Percentiles rank a stretch among this genome's conserved stretches.
These are phyloP conservation scores for Xylota sylvarum DNA, from an alignment of 2,888 invertebrate species.

Conservation along the genomic window DNA sequence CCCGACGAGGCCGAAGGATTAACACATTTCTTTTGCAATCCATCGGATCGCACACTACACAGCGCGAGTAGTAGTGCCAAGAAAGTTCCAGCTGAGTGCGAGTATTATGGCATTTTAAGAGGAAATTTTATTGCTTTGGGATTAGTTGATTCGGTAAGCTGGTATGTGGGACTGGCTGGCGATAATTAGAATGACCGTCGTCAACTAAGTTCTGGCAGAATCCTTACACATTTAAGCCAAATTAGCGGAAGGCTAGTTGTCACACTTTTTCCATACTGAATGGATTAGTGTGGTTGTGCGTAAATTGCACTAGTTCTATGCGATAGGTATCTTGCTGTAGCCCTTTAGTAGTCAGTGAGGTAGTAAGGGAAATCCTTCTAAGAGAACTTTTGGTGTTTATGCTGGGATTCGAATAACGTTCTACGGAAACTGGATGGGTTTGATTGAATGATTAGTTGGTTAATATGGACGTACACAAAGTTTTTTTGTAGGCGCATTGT, in stretches of 20 bases:
- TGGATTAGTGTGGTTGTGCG: neutral
- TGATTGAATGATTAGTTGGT: too few relatives aligned
- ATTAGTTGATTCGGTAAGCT: neutral
- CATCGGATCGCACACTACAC: neutral
- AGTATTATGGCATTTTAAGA: neutral
- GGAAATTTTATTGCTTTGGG: constrained; percentile 1
- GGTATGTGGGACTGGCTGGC: neutral
- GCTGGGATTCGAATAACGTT: too few relatives aligned
- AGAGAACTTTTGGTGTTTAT: too few relatives aligned
- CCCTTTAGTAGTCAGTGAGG: too few relatives aligned
- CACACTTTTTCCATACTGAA: neutral
- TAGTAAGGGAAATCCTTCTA: too few relatives aligned
- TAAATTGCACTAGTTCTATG: neutral
- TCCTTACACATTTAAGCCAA: neutral
- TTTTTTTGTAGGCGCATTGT: too few relatives aligned
- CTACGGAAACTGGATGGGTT: too few relatives aligned
- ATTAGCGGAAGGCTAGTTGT: neutral
- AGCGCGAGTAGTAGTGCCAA: neutral
- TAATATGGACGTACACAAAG: too few relatives aligned
- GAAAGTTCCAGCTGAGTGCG: constrained; percentile 2
- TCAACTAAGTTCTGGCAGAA: neutral
- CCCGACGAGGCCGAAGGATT: neutral
- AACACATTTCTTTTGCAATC: constrained; percentile 1
- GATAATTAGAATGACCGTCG: neutral
- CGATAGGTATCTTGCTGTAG: too few relatives aligned